phyloP scores from a whole-genome alignment of 1,140 invertebrate genomes.

The Drosophila triauraria region DNA sequence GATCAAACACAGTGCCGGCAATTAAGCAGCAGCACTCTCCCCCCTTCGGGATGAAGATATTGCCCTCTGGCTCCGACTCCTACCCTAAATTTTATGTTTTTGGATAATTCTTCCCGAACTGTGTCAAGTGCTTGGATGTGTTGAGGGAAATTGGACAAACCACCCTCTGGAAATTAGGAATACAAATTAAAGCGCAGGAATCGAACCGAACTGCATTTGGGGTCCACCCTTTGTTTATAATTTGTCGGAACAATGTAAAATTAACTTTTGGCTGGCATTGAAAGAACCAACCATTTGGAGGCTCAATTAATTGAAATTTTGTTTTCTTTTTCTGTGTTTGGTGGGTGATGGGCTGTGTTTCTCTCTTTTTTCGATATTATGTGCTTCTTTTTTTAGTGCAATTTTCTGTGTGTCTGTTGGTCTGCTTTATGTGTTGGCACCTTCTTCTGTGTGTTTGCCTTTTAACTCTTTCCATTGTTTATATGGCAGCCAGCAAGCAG shows the following conservation, averaged over 20 bases:
- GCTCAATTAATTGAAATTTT: constrained; percentile 22
- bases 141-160: constrained; percentile 45
- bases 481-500: constrained; percentile 13
- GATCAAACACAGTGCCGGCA: constrained; percentile 50
- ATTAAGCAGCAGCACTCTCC: constrained; percentile 21
- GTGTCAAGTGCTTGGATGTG: constrained; percentile 52
- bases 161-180: constrained; percentile 2
- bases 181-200: constrained; percentile 3
- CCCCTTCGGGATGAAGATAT: neutral
- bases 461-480: constrained; percentile 29
- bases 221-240: constrained; percentile 33
- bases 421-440: constrained; percentile 6
- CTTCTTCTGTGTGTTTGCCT: neutral
- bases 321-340: constrained; percentile 10
- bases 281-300: constrained; percentile 3
- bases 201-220: constrained; percentile 5
- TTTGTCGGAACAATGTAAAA: constrained; percentile 28
- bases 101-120: constrained; percentile 4
- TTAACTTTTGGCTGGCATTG: constrained; percentile 28
- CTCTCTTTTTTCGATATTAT: constrained; percentile 1
- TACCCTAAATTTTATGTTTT: constrained; percentile 3
- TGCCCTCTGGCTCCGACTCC: constrained; percentile 5
- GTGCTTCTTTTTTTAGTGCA: constrained; percentile 5
- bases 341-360: neutral
- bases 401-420: constrained; percentile 3